Conservation (phyloP, 30 jellyfish, hydroid and myxozoan species). For the Cassiopea xamachana region DNA sequence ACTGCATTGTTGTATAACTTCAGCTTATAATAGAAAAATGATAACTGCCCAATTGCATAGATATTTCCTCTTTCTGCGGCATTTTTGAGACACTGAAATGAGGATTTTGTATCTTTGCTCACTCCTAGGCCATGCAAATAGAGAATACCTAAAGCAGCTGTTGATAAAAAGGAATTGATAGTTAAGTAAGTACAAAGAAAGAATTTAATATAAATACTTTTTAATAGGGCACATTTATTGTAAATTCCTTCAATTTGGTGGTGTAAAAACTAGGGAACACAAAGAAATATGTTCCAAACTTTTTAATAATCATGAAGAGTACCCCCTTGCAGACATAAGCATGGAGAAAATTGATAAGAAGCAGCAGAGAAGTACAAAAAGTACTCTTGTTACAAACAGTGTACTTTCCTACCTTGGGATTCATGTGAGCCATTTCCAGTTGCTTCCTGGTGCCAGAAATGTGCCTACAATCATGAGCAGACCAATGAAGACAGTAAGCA, state of each 20-base stretch:
- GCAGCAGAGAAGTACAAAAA: neutral
- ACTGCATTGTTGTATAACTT: constrained; percentile 83
- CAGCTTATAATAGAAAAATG: constrained; percentile 72
- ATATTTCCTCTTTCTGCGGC: constrained; percentile 96
- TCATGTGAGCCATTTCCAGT: constrained; percentile 97
- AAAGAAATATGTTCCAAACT: no score
- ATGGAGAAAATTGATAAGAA: neutral
- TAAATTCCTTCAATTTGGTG: no score
- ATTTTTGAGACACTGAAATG: constrained; percentile 82
- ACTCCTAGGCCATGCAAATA: constrained; percentile 90
- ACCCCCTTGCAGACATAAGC: neutral
- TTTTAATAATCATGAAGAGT: no score
- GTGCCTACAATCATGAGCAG: constrained; percentile 72
- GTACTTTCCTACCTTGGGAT: constrained; percentile 78
- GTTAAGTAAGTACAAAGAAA: neutral
- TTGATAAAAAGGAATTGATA: neutral
- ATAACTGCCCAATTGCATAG: constrained; percentile 91
- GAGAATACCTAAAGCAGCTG: constrained; percentile 94
- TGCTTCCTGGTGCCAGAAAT: constrained; percentile 99
- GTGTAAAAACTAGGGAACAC: no score
- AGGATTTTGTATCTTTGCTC: constrained; percentile 40
- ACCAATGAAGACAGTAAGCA: neutral
- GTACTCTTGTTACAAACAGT: no score
- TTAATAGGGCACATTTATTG: no score
- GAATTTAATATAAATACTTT: no score